Base-by-base conservation (phyloP, 1,140 invertebrate genomes). In the Atta cephalotes region DNA sequence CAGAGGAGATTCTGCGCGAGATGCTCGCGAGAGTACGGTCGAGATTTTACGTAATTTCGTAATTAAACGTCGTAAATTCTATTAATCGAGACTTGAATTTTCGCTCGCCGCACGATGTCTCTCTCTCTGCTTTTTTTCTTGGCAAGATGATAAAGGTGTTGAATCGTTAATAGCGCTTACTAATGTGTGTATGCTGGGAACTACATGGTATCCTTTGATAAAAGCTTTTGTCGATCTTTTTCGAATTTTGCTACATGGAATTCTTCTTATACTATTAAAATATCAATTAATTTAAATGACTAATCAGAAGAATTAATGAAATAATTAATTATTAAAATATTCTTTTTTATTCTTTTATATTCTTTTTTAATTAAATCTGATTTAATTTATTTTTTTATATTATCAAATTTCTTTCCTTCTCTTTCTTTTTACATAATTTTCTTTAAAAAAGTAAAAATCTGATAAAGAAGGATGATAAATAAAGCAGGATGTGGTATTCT, bases 1-100 rank as follows among this genome's bases (percentile, higher is more conserved):
- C n/a, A 39, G 31, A 45, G 39, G 16, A n/a, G 31, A 9, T 80
- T 71, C 56, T 45, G 35, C 77, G 51, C 74, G 81, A 16, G 77
- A 49, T 53, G 21, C n/a, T 71, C 31, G 82, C 58, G 76, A 60
- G 49, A 58, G 12, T 21, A 45, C 45, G 21, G 12, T 16, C 71
- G 62, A 68, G 85, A 71, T 51, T 53, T 35, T 78, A 25, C 39
- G 56, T 63, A 63, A 82, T 74, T 70, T 60, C 51, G 35, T 76
- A 80, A 88, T 88, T 76, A 82, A 88, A 80, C n/a, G 18, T 63
- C 72, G 21, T 78, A 77, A 68, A 70, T 72, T 65, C 25, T 53
- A 84, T 58, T n/a, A 77, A n/a, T 4, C 4, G 39, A 28, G 49
- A 79, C 39, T 51, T 18, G 65, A 80, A 9, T 10, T 81, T 74